Base-by-base conservation (phyloP, 2,797 vertebrate genomes). In the Peromyscus attwateri region DNA sequence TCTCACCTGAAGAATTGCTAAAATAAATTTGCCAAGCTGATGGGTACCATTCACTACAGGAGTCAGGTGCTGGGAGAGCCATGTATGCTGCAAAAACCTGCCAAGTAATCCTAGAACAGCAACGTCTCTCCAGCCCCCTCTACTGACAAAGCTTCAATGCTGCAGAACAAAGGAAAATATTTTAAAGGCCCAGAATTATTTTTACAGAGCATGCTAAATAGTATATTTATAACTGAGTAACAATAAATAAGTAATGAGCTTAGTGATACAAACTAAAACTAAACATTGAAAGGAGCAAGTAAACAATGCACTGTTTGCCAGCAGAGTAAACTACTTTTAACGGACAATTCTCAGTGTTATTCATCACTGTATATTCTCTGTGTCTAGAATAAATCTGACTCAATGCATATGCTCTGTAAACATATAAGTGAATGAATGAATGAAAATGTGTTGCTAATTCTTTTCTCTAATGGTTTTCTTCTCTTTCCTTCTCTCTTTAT, bases 381-480 rank as follows among this genome's bases (percentile, higher is more conserved):
- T 85, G 52, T 49, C 46, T 91, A 79, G 55, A 92, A 29, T 94
- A 76, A 80, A 73, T 94, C 21, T 85, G 21, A 34, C 37, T 68
- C 64, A 71, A 16, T 76, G 80, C 13, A 57, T 4, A 82, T 70
- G 49, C 2, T 62, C 25, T 82, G 29, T 84, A 70, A 85, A 82
- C 84, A 92, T 73, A 62, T 93, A 57, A 52, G 73, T 87, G n/a
- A 89, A 70, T 92, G 75, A 93, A 79, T 87, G 23, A 97, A 84
- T 92, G 25, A 96, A 77, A 14, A 66, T 34, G n/a, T 46, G 46
- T 60, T 89, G n/a, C 4, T 68, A 87, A 60, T 29, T 37, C 37
- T 70, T 94, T 91, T 62, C n/a, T 88, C 73, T 97, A 96, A 96
- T 94, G 6, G 95, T 92, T 96, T 34, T 73, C 21, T 73, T 82